These are phyloP conservation scores for Acyrthosiphon pisum DNA, from an alignment of 1,140 invertebrate genomes.

Conservation along the genomic window DNA sequence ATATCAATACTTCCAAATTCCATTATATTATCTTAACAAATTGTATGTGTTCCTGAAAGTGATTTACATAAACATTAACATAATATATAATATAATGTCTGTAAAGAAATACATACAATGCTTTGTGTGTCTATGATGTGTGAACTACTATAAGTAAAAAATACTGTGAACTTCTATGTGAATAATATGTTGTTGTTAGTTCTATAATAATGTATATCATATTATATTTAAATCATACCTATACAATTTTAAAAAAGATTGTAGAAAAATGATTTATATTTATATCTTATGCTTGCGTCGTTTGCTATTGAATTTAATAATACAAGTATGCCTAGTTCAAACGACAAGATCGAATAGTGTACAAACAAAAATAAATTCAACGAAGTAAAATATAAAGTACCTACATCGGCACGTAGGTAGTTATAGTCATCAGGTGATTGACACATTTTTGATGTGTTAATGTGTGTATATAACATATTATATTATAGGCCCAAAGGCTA, in stretches of 20 bases:
- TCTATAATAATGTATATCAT: background rate
- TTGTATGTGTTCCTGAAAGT: background rate
- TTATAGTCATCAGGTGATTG: constrained; percentile 15
- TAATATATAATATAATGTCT: too few relatives aligned
- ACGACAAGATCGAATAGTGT: background rate
- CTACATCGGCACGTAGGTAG: background rate
- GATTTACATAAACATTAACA: background rate
- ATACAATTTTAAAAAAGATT: too few relatives aligned
- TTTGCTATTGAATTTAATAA: background rate
- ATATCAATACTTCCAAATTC: constrained; percentile 2
- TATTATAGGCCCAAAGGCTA: background rate
- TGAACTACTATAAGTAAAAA: background rate
- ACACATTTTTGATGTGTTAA: constrained; percentile 45
- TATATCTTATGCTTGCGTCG: background rate
- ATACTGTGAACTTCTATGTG: background rate
- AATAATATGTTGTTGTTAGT: background rate
- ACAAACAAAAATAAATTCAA: background rate
- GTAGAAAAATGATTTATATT: background rate
- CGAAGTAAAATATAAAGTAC: background rate
- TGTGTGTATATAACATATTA: background rate
- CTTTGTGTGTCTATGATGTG: background rate
- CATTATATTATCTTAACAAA: constrained; percentile 16
- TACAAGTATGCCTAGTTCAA: background rate
- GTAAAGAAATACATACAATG: background rate
- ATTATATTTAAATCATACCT: background rate